Evolutionary conservation across 2,797 vertebrate species (phyloP), one percentile per base, ranked within the genome.

Genomic region (Argentina silus): DNA sequence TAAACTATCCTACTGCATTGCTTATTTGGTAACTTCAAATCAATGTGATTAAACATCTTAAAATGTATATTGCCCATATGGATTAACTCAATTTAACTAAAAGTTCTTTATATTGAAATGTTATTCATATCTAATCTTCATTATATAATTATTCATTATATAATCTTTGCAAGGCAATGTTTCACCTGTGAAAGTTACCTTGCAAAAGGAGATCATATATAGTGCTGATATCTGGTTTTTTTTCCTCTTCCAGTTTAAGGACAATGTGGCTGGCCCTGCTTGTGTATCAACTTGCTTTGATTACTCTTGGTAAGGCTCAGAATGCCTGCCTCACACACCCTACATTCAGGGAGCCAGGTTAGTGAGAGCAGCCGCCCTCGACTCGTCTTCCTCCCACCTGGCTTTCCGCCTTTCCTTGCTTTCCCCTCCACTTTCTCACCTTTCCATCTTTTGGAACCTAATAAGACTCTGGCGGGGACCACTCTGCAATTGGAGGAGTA

Each of bases 311-410:
- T 14, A 72, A 72, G 6, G 83, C 85, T 77, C 81, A 83, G 70
- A 73, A 84, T 80, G 17, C 23, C 43, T 93, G 91, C 36, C 93
- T 91, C 76, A 2, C 69, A 74, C 79, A 87, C 17, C 12, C 86
- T 1, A 89, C 93, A 21, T 92, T 79, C 86, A 89, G 88, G 69
- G 71, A 79, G 43, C 90, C 91, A 83, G 86, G 93, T 93, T 21
- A 86, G 91, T 86, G 71, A 73, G 56, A 78, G 21, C 2, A 23
- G 36, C 23, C 8, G n/a, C 48, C 55, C 15, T 57, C 36, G 48
- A 55, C n/a, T 62, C 55, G 56, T 23, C 23, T 55, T 36, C 53
- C 45, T 17, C 7, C 21, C 7, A 53, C n/a, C 14, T 70, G 8
- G 65, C 65, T 78, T 45, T 55, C 51, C 42, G 5, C 7, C 66